These are phyloP conservation scores for Trachymyrmex septentrionalis DNA, from an alignment of 1,140 invertebrate species.

Conservation along the genomic window DNA sequence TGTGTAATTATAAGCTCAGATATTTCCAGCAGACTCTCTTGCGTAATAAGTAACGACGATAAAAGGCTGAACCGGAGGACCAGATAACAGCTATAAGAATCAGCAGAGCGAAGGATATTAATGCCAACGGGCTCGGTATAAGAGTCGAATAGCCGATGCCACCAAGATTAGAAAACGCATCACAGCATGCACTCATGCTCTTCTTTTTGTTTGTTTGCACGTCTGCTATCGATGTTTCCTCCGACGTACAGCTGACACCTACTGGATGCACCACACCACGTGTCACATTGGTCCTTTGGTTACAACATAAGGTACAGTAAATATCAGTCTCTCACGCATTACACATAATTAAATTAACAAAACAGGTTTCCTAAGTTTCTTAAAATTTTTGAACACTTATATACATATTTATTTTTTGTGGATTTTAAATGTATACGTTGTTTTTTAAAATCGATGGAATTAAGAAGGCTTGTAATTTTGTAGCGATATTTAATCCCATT, in stretches of 20 bases:
- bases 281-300: conserved; percentile 73
- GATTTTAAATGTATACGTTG: background rate
- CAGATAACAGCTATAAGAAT: conserved; percentile 74
- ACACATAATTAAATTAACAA: background rate
- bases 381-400: background rate
- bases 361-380: background rate
- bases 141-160: conserved; percentile 69
- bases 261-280: conserved; percentile 74
- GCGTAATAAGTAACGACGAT: conserved; percentile 64
- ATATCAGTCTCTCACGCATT: conserved; percentile 31
- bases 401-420: conserved; percentile 1
- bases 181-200: conserved; percentile 44
- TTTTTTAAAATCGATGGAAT: background rate
- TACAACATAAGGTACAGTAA: conserved; percentile 52
- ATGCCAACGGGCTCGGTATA: conserved; percentile 66
- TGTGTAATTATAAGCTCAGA: conserved; percentile 24
- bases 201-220: conserved; percentile 35
- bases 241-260: conserved; percentile 66
- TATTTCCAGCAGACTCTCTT: conserved; percentile 47
- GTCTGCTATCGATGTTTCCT: background rate
- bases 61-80: conserved; percentile 67
- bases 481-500: background rate
- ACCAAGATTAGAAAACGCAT: conserved; percentile 67
- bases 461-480: background rate
- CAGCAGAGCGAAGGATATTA: conserved; percentile 76